These are phyloP conservation scores for Criorhina ranunculi DNA, from an alignment of 2,888 invertebrate species.

Conservation along the genomic window DNA sequence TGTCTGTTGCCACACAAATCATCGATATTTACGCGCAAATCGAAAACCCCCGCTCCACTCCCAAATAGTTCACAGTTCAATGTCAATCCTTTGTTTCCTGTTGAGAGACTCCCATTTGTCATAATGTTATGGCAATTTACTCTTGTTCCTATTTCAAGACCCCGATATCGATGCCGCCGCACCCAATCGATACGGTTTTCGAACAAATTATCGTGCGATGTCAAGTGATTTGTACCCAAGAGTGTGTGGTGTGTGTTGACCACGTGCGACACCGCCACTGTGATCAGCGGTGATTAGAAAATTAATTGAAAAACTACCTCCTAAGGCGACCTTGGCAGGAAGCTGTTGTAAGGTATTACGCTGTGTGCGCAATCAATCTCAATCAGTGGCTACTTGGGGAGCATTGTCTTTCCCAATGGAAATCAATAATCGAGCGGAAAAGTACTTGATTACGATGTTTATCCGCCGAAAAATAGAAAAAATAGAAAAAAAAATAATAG, in stretches of 20 bases:
- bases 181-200: conserved; percentile 49
- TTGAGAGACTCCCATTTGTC: conserved; percentile 36
- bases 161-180: conserved; percentile 46
- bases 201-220: conserved; percentile 60
- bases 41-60: background rate
- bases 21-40: background rate
- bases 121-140: conserved; percentile 9
- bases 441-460: conserved; percentile 65
- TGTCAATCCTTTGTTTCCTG: conserved; percentile 54
- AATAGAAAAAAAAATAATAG: background rate
- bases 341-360: conserved; percentile 15
- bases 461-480: conserved; percentile 46
- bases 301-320: conserved; percentile 67
- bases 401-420: conserved; percentile 37
- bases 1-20: conserved; percentile 9
- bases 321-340: conserved; percentile 58
- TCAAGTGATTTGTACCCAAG: conserved; percentile 64
- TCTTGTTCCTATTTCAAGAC: conserved; percentile 12
- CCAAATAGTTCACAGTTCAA: conserved; percentile 40
- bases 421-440: conserved; percentile 63
- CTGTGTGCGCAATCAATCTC: conserved; percentile 50
- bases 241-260: conserved; percentile 31
- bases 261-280: conserved; percentile 46
- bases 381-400: conserved; percentile 38
- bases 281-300: conserved; percentile 60